Evolutionary conservation across 2,113 vertebrate genomes (phyloP).

Genomic region (Trematocara stigmaticum): DNA sequence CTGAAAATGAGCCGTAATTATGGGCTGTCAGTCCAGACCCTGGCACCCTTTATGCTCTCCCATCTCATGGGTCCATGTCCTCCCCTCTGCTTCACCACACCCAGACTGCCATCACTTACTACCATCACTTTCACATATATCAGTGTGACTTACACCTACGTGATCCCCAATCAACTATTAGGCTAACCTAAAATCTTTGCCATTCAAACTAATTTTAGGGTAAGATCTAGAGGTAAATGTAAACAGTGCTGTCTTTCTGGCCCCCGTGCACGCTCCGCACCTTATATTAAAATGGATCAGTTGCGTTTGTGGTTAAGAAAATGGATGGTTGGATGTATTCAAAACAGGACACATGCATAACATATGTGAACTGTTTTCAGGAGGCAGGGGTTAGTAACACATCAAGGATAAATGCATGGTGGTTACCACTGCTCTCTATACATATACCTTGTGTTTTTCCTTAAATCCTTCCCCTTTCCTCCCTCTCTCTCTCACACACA

Average conservation of each 20-base stretch:
- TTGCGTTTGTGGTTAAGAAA: background rate
- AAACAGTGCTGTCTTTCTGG: background rate
- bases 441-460: background rate
- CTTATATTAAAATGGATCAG: background rate
- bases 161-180: background rate
- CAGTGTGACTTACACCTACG: background rate
- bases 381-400: background rate
- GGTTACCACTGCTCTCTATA: background rate
- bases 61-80: conserved; percentile 61
- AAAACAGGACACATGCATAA: background rate
- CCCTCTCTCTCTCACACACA: background rate
- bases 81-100: conserved; percentile 51
- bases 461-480: conserved; percentile 1
- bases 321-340: background rate
- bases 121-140: conserved; percentile 13
- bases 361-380: background rate
- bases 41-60: conserved; percentile 57
- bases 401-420: background rate
- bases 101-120: conserved; percentile 47
- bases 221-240: background rate
- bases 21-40: conserved; percentile 70
- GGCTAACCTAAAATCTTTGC: background rate
- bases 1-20: conserved; percentile 76
- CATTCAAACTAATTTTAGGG: background rate
- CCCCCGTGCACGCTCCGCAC: background rate